A percentile compares a stretch with the other conserved stretches of the same genome.
phyloP scores from a whole-genome alignment of 2,113 vertebrate genomes.

The Phocoena phocoena region DNA sequence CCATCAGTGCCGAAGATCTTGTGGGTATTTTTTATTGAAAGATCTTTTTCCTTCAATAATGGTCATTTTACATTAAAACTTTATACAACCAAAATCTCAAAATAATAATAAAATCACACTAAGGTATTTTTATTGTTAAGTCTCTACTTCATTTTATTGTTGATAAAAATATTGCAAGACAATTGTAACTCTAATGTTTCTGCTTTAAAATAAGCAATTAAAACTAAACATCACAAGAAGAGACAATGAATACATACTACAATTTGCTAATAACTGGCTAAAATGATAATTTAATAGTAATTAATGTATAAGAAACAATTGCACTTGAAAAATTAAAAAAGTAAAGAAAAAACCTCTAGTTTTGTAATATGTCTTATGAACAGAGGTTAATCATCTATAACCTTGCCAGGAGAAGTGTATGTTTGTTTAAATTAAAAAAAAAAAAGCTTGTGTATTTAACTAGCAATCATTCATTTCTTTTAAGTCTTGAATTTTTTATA shows the following conservation, averaged over 20 bases:
- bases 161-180: slow-evolving; percentile 75
- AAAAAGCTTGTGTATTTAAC: slow-evolving; percentile 77
- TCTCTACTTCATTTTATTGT: slow-evolving; percentile 71
- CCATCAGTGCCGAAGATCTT: slow-evolving; percentile 40
- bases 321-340: slow-evolving; percentile 90
- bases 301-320: slow-evolving; percentile 90
- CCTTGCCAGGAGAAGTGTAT: slow-evolving; percentile 79
- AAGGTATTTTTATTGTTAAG: slow-evolving; percentile 60
- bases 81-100: slow-evolving; percentile 73
- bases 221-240: slow-evolving; percentile 72
- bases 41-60: slow-evolving; percentile 64
- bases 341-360: slow-evolving; percentile 86
- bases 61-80: slow-evolving; percentile 74
- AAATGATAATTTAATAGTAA: slow-evolving; percentile 86
- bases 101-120: slow-evolving; percentile 78
- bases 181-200: slow-evolving; percentile 71
- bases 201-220: slow-evolving; percentile 77
- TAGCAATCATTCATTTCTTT: slow-evolving; percentile 75
- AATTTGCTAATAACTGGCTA: slow-evolving; percentile 75
- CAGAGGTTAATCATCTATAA: slow-evolving; percentile 82
- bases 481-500: slow-evolving; percentile 70
- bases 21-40: slow-evolving; percentile 74
- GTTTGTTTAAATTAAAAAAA: slow-evolving; percentile 75
- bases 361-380: slow-evolving; percentile 86
- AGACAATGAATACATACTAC: slow-evolving; percentile 70